Evolutionary conservation across 2,888 invertebrate genomes (phyloP), one percentile per base, ranked within the genome.

Genomic region (Noctua janthe): DNA sequence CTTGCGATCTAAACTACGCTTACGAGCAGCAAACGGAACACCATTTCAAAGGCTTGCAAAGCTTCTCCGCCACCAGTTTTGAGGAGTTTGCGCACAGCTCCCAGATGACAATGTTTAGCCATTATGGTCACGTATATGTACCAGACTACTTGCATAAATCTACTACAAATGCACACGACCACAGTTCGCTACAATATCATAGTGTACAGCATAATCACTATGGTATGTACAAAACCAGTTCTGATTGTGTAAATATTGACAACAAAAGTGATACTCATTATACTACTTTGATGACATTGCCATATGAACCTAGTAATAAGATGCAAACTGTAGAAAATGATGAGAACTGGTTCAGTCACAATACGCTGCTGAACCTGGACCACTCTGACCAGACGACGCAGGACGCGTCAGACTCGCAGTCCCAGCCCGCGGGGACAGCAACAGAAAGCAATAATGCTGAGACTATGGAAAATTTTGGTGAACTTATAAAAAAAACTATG

Each of bases 401-500:
- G 88, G 96, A 96, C 54, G 93, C 94, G 29, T 81, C 93, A 0
- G 95, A 95, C 66, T 78, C 90, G 67, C 94, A 87, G 85, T 87
- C 89, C 10, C 94, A 88, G 81, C 88, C 92, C 67, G 87, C 92
- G 62, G 93, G 89, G 74, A 82, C 89, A 71, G 87, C 92, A 86
- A 84, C 89, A 51, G 94, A 94, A 85, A 89, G 83, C 91, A 93
- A 92, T 85, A 89, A 89, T 67, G 83, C 92, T 39, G 97, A 97
- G 74, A 89, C 94, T 59, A 94, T 95, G 89, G 98, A 98, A 92
- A 99, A 99, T 94, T 99, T 99, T 93, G 99, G 99, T 76, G 99
- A 99, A 97, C 98, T 99, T 91, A 99, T 99, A 90, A 99, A 99
- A 95, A 99, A 99, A 96, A 98, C 98, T 86, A 99, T 99, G 97